Percentiles rank a stretch among this genome's conserved stretches.
Evolutionary conservation across 2,888 invertebrate genomes (phyloP).

Genomic region (Dryadula phaetusa): DNA sequence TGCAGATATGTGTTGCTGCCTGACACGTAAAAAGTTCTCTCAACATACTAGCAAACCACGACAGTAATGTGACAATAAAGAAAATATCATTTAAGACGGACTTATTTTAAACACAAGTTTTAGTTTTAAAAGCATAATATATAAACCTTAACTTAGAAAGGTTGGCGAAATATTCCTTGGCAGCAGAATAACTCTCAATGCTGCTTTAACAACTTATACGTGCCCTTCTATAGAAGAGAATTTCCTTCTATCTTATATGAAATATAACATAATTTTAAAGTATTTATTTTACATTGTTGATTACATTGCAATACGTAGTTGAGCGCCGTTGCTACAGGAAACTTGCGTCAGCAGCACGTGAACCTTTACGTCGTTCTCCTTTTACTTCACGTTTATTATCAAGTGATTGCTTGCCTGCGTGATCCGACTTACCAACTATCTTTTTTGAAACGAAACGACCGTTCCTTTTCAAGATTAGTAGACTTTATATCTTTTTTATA

Average conservation of each 20-base stretch:
- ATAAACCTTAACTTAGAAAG: not conserved
- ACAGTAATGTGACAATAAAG: too few species aligned
- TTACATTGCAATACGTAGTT: not conserved
- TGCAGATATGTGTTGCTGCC: too few species aligned
- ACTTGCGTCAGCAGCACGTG: slow-evolving; percentile 53
- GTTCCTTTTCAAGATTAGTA: slow-evolving; percentile 65
- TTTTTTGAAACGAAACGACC: slow-evolving; percentile 66
- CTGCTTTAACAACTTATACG: not conserved
- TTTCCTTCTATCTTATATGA: not conserved
- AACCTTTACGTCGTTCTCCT: slow-evolving; percentile 56
- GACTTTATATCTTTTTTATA: slow-evolving; percentile 68
- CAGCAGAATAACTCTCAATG: slow-evolving; percentile 5
- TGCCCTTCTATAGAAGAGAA: not conserved
- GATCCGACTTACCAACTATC: slow-evolving; percentile 77
- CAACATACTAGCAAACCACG: too few species aligned
- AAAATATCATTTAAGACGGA: not conserved
- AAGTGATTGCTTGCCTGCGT: slow-evolving; percentile 81
- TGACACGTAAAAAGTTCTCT: too few species aligned
- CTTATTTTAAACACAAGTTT: not conserved
- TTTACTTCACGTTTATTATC: slow-evolving; percentile 78
- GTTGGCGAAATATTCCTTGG: not conserved
- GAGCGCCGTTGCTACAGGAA: slow-evolving; percentile 40
- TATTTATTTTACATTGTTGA: slow-evolving; percentile 11
- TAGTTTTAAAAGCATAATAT: not conserved
- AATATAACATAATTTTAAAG: slow-evolving; percentile 1